Conservation (phyloP, 1,140 invertebrate species). For the Hypsibius dujardini region DNA sequence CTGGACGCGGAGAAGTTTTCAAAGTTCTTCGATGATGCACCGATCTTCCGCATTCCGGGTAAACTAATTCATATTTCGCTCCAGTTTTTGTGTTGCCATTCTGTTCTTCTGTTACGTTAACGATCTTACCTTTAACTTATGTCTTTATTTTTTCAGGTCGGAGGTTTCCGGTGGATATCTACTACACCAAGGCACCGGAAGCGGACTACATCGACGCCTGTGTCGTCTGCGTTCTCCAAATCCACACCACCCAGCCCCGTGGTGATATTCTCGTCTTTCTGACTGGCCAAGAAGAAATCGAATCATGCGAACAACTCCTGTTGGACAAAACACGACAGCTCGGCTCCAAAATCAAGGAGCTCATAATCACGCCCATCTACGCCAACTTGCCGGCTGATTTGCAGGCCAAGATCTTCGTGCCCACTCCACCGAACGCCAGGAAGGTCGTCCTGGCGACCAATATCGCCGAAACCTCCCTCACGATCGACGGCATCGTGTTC, state of each 20-base stretch:
- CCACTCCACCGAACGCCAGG: slow-evolving; percentile 76
- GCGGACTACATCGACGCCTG: slow-evolving; percentile 95
- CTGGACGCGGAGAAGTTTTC: slow-evolving; percentile 96
- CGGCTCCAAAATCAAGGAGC: slow-evolving; percentile 76
- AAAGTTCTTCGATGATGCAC: slow-evolving; percentile 92
- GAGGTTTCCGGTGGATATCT: slow-evolving; percentile 74
- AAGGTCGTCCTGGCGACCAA: slow-evolving; percentile 85
- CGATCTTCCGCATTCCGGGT: slow-evolving; percentile 51
- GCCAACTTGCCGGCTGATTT: slow-evolving; percentile 94
- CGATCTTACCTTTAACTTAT: too few species aligned
- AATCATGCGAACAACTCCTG: slow-evolving; percentile 80
- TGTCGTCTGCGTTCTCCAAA: slow-evolving; percentile 88
- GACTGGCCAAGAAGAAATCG: slow-evolving; percentile 85
- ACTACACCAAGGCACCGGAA: slow-evolving; percentile 95
- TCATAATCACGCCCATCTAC: slow-evolving; percentile 89
- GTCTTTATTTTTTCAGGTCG: slow-evolving; percentile 31
- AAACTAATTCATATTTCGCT: too few species aligned
- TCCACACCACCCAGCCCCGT: slow-evolving; percentile 81
- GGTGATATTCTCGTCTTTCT: slow-evolving; percentile 94
- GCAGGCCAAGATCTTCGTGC: slow-evolving; percentile 94
- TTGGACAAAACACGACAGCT: slow-evolving; percentile 70
- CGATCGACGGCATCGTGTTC: slow-evolving; percentile 97
- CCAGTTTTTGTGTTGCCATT: too few species aligned
- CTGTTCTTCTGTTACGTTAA: too few species aligned
- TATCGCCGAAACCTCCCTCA: slow-evolving; percentile 96